A percentile compares a stretch with the other conserved stretches of the same genome.
Evolutionary conservation across 2,888 invertebrate genomes (phyloP).

Genomic region (Epicampocera succincta): DNA sequence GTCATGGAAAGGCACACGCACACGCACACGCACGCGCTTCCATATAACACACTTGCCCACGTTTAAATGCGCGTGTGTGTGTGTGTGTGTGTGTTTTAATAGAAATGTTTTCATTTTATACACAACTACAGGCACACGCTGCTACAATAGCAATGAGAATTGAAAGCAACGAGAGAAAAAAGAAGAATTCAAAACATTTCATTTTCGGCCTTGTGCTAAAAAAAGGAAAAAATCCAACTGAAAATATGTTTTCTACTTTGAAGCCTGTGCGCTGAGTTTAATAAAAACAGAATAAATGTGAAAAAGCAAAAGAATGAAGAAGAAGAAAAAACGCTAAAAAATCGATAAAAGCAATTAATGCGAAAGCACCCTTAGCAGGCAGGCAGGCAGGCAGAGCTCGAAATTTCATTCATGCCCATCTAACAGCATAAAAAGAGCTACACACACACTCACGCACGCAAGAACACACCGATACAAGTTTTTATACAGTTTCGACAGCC

Average conservation of each 20-base stretch:
- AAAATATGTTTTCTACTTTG: constrained; percentile 61
- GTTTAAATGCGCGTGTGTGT: not conserved
- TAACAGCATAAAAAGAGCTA: constrained; percentile 12
- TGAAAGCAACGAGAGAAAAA: constrained; percentile 31
- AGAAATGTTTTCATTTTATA: constrained; percentile 58
- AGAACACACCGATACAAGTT: not conserved
- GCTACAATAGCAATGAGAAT: constrained; percentile 23
- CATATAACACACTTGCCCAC: too few species aligned
- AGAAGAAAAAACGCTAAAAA: constrained; percentile 36
- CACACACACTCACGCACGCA: not conserved
- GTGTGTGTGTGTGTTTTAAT: not conserved
- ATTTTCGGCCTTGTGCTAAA: constrained; percentile 70
- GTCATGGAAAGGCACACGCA: constrained; percentile 24
- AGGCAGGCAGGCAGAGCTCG: constrained; percentile 51
- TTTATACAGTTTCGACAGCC: not conserved
- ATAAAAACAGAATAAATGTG: constrained; percentile 22
- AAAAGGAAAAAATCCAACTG: constrained; percentile 59
- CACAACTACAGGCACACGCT: not conserved
- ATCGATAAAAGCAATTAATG: constrained; percentile 60
- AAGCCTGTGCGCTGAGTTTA: constrained; percentile 55
- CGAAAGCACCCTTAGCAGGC: constrained; percentile 64
- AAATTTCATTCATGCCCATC: constrained; percentile 50
- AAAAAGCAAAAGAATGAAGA: constrained; percentile 30
- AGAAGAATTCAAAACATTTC: constrained; percentile 64
- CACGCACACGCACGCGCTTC: not conserved